Evolutionary conservation across 2,888 invertebrate genomes (phyloP).

Genomic region (Ceriagrion tenellum): DNA sequence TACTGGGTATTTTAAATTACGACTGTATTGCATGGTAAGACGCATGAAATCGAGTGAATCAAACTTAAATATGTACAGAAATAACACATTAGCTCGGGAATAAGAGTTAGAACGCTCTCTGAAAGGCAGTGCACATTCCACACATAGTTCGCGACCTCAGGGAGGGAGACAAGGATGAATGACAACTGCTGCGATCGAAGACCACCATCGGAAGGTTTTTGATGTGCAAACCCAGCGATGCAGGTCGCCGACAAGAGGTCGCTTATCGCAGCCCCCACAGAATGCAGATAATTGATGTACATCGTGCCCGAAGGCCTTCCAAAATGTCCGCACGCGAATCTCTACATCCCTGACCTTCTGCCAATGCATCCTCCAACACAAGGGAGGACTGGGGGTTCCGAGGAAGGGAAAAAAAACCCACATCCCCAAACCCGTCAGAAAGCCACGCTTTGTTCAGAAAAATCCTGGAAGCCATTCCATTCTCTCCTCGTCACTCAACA

Average conservation of each 20-base stretch:
- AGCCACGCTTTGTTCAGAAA: not conserved
- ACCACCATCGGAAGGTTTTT: too few species aligned
- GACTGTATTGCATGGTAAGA: too few species aligned
- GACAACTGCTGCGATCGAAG: too few species aligned
- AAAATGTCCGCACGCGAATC: not conserved
- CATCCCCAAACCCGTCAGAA: not conserved
- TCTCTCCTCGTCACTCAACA: not conserved
- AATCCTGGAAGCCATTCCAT: not conserved
- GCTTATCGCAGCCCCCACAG: not conserved
- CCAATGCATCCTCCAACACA: not conserved
- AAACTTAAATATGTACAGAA: too few species aligned
- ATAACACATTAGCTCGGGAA: too few species aligned
- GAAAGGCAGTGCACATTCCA: too few species aligned
- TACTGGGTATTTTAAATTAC: too few species aligned
- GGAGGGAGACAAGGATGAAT: too few species aligned
- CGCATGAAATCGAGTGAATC: too few species aligned
- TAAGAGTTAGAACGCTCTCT: too few species aligned
- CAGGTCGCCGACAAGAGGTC: not conserved
- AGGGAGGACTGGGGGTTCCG: not conserved
- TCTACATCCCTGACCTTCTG: not conserved
- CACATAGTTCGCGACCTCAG: too few species aligned
- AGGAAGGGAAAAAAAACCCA: not conserved
- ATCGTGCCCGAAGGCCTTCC: not conserved
- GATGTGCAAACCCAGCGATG: not conserved
- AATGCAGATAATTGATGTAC: constrained; percentile 23